phyloP scores from a whole-genome alignment of 1,140 invertebrate genomes.

The Daktulosphaira vitifoliae region DNA sequence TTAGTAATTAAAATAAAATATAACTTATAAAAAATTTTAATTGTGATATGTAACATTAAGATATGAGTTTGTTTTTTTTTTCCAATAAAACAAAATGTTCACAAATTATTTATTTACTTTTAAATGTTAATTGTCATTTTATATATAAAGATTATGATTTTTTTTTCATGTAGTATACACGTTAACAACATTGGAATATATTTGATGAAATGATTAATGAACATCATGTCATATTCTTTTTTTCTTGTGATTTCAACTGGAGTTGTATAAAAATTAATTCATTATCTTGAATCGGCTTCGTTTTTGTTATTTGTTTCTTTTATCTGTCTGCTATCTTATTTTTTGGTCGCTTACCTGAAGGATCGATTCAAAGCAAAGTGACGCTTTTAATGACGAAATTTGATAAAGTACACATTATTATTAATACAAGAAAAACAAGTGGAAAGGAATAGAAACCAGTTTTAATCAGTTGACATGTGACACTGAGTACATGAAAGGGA shows the following conservation, averaged over 20 bases:
- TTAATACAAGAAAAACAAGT: neutral
- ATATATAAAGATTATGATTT: too few species aligned
- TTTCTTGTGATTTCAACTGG: too few species aligned
- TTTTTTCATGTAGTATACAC: too few species aligned
- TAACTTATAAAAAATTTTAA: too few species aligned
- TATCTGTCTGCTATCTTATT: neutral
- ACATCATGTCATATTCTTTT: too few species aligned
- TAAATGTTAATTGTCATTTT: too few species aligned
- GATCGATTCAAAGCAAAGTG: conserved; percentile 14
- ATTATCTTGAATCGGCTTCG: conserved; percentile 22
- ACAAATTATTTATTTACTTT: too few species aligned
- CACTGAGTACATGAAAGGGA: conserved; percentile 32
- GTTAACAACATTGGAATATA: too few species aligned
- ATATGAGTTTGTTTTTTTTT: too few species aligned
- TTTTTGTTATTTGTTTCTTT: neutral
- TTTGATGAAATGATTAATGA: conserved; percentile 27
- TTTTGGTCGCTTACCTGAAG: neutral
- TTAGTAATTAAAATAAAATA: too few species aligned
- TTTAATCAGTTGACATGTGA: conserved; percentile 34
- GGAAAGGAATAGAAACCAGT: conserved; percentile 16
- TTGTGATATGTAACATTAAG: too few species aligned
- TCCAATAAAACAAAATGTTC: too few species aligned
- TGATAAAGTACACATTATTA: neutral
- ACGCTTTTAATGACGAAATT: conserved; percentile 32
- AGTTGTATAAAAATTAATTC: neutral